Percentiles rank a stretch among this genome's conserved stretches.
Conservation (phyloP, 1,140 invertebrate genomes). For the Cecropterus lyciades region DNA sequence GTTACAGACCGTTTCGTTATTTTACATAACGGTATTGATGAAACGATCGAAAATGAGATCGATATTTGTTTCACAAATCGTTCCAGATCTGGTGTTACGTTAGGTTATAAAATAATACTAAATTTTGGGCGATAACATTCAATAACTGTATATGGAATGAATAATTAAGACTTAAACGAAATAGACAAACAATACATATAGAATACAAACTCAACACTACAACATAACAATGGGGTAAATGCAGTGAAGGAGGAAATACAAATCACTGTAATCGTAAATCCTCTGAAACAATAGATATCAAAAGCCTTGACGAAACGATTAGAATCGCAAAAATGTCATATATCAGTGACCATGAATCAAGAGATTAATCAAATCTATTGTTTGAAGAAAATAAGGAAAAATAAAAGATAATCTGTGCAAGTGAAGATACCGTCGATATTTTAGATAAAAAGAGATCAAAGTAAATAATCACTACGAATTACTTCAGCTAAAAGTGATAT, state of each 20-base stretch:
- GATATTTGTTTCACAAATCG: constrained; percentile 1
- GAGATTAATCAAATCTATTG: background rate
- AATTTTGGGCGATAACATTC: too few species aligned
- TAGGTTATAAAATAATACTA: background rate
- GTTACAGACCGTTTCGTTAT: constrained; percentile 6
- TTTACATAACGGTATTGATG: constrained; percentile 11
- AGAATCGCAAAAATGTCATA: constrained; percentile 1
- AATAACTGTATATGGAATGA: too few species aligned
- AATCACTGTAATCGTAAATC: background rate
- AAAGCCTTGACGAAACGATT: background rate
- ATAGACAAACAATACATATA: background rate
- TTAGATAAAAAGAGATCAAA: too few species aligned
- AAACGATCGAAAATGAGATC: constrained; percentile 13
- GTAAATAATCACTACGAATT: too few species aligned
- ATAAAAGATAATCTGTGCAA: background rate
- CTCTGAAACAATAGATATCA: background rate
- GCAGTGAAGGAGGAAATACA: background rate
- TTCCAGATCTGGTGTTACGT: background rate
- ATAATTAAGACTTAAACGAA: too few species aligned
- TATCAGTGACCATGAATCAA: background rate
- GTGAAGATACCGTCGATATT: too few species aligned
- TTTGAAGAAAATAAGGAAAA: background rate
- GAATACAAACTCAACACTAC: background rate
- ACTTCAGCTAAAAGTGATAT: too few species aligned
- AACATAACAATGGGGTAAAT: background rate